Evolutionary conservation across 2,888 invertebrate species (phyloP).

Genomic region (Macaria liturata): DNA sequence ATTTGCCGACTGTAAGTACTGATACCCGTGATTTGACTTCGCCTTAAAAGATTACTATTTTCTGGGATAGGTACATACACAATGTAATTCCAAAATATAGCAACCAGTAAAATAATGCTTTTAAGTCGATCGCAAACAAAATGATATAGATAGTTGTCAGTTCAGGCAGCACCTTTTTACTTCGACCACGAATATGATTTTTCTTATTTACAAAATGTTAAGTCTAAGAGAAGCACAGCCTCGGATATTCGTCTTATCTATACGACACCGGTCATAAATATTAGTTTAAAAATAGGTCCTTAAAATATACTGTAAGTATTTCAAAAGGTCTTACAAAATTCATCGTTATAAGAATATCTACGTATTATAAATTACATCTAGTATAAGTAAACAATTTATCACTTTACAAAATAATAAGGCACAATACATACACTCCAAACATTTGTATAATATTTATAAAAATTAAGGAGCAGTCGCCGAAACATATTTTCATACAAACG

Average conservation of each 20-base stretch:
- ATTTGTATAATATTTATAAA: slow-evolving; percentile 34
- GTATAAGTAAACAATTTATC: slow-evolving; percentile 46
- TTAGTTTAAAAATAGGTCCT: slow-evolving; percentile 1
- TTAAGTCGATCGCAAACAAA: no score
- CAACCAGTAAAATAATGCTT: no score
- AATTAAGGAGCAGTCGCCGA: slow-evolving; percentile 15
- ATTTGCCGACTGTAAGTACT: no score
- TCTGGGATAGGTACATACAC: no score
- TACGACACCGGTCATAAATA: slow-evolving; percentile 6
- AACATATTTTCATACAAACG: no score
- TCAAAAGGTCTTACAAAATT: slow-evolving; percentile 10
- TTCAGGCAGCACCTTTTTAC: slow-evolving; percentile 29
- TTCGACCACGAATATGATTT: slow-evolving; percentile 43
- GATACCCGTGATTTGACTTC: no score
- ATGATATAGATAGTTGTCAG: no score
- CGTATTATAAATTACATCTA: slow-evolving; percentile 24
- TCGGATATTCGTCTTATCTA: slow-evolving; percentile 48
- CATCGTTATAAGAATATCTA: slow-evolving; percentile 10
- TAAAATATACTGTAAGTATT: slow-evolving; percentile 9
- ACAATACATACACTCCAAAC: slow-evolving; percentile 47
- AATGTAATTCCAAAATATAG: no score
- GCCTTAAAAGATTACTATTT: no score
- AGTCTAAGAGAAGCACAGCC: slow-evolving; percentile 55
- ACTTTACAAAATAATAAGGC: slow-evolving; percentile 63
- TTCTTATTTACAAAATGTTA: slow-evolving; percentile 49